Evolutionary conservation across 2,797 vertebrate species (phyloP), one percentile per base, ranked within the genome.

Genomic region (Danio albolineatus): DNA sequence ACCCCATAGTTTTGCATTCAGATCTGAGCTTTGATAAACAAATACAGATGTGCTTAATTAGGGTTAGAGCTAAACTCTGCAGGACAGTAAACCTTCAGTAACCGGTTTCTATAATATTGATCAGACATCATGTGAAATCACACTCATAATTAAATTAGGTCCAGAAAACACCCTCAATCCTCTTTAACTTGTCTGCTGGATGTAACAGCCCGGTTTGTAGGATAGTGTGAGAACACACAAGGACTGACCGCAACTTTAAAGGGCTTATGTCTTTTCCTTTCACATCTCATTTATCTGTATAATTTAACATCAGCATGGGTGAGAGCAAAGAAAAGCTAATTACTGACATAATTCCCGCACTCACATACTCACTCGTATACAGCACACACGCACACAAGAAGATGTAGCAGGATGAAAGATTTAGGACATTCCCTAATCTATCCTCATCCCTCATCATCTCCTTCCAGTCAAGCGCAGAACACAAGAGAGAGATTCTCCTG

Each of bases 241-340:
- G 39, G 39, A 72, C 44, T 14, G 12, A 10, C 60, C 19, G 17
- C 13, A 59, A 78, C 61, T 61, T 73, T 53, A 70, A 81, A 73
- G 12, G 64, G 66, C 51, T 65, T 51, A 4, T 0, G 0, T 64
- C n/a, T 16, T 62, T 69, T 84, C 78, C 76, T 54, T 61, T 77
- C 44, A 66, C 88, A 86, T 89, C 89, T 87, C 84, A 85, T 88
- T 90, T 87, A 85, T 81, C 87, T 81, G 14, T 66, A 67, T 76
- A 88, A 90, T 91, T 89, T 85, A 81, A 76, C 91, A 90, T 92
- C 87, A 91, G 87, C 82, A 79, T 82, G 86, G 90, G 85, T 84
- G 70, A 86, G 87, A 88, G 85, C 84, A 62, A 39, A 83, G 86
- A 51, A 89, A 87, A 89, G 88, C 90, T 91, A 93, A 93, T 93